Evolutionary conservation across 1,140 invertebrate species (phyloP).

Genomic region (Trypoxylus dichotomus): DNA sequence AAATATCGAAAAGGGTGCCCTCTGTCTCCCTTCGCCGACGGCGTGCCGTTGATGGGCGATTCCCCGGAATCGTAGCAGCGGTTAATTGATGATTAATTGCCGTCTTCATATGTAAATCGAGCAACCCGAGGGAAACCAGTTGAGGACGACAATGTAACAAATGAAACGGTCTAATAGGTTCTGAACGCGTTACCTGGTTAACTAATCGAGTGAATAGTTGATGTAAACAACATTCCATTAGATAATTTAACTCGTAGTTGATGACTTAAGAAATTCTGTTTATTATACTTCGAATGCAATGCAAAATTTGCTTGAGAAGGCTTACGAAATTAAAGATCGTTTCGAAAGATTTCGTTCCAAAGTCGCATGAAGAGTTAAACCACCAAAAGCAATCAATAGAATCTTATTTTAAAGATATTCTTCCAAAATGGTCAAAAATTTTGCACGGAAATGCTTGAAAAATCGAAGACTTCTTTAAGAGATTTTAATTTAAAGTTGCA

Average conservation of each 20-base stretch:
- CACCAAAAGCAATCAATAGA: not conserved
- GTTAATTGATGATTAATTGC: slow-evolving; percentile 35
- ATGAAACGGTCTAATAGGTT: no score
- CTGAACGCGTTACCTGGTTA: no score
- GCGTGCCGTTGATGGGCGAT: not conserved
- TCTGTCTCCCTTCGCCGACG: no score
- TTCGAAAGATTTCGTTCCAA: not conserved
- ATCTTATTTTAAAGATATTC: not conserved
- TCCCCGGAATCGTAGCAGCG: slow-evolving; percentile 24
- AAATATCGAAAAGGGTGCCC: slow-evolving; percentile 15
- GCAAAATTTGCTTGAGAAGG: not conserved
- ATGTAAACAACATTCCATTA: no score
- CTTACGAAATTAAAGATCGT: not conserved
- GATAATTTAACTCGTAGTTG: no score
- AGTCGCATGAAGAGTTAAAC: not conserved
- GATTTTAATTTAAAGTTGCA: not conserved
- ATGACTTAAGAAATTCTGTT: no score
- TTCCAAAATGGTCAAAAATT: not conserved
- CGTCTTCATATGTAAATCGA: slow-evolving; percentile 32
- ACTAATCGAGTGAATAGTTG: no score
- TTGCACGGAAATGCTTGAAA: not conserved
- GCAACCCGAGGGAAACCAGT: no score
- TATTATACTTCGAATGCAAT: no score
- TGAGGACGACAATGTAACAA: no score
- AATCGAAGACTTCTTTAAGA: not conserved